Evolutionary conservation across 2,797 vertebrate genomes (phyloP).

Genomic region (Lerista edwardsae): DNA sequence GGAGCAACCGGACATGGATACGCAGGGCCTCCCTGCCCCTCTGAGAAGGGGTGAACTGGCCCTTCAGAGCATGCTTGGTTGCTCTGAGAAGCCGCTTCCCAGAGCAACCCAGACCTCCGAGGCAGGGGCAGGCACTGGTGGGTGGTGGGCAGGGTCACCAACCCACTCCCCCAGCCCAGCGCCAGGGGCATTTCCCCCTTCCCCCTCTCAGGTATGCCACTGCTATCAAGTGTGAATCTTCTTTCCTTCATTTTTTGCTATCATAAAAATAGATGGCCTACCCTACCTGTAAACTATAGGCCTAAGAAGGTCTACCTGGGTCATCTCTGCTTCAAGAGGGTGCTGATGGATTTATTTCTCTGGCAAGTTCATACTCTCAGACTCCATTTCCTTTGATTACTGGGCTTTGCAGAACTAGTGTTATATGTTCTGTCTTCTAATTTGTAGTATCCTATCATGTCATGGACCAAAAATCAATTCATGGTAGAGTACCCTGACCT

Average conservation of each 20-base stretch:
- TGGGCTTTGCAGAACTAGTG: constrained; percentile 40
- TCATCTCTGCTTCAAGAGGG: constrained; percentile 24
- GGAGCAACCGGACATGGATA: too few relatives aligned
- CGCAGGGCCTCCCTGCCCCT: too few relatives aligned
- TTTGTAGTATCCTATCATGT: constrained; percentile 24
- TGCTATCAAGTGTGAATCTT: constrained; percentile 45
- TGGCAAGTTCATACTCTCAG: constrained; percentile 54
- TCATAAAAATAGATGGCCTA: constrained; percentile 55
- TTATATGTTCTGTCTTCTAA: constrained; percentile 13
- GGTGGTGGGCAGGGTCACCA: too few relatives aligned
- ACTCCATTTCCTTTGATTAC: constrained; percentile 41
- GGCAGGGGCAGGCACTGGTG: too few relatives aligned
- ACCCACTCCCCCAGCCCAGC: too few relatives aligned
- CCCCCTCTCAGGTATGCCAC: too few relatives aligned
- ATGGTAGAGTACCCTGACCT: constrained; percentile 21
- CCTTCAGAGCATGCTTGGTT: too few relatives aligned
- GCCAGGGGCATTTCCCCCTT: too few relatives aligned
- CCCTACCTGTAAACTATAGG: constrained; percentile 36
- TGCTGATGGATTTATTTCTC: constrained; percentile 62
- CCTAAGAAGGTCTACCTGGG: constrained; percentile 55
- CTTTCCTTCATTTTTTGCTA: constrained; percentile 15
- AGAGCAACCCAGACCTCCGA: too few relatives aligned
- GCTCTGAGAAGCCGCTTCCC: too few relatives aligned
- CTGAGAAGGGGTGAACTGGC: too few relatives aligned
- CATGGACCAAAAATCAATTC: neutral